Base-by-base conservation (phyloP, 2,888 invertebrate genomes). In the Sarcophaga subvicina region DNA sequence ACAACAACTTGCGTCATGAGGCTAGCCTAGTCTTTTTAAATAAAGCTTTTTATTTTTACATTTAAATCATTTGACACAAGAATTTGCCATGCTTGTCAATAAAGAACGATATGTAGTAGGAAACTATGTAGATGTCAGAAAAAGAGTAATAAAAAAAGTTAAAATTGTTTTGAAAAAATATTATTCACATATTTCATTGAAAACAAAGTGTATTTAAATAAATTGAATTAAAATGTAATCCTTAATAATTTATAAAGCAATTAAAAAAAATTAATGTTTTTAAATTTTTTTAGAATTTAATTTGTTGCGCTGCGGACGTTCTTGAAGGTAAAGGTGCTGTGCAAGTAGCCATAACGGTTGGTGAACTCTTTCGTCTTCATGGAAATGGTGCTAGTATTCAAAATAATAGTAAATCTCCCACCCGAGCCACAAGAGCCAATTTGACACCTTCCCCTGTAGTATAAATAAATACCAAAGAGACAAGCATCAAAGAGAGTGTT, bases 291-390 rank as follows among this genome's bases (percentile, higher is more conserved):
- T 89, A 93, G 98, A 98, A 97, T 93, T 95, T 98, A 90, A 96
- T 98, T 92, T 98, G 98, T 94, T 97, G 97, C 93, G 96, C 98
- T 60, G 96, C 97, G 59, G 98, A 98, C 93, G 97, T 98, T n/a
- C 94, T 98, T 67, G 98, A 98, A 94, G 98, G 98, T 82, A 96
- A 98, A 92, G 97, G 97, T 1, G 95, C 97, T 17, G 97, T 97
- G 2, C 96, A 98, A 92, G 96, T 98, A 37, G 98, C 98, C 72
- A 96, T 97, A 88, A 98, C 98, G 0, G 98, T 98, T 27, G 95
- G 96, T 2, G 98, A 98, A 93, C 94, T 98, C 20, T 94, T 98
- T 75, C 95, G 96, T 87, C 95, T 97, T 92, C 95, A 96, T 90
- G 94, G 94, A 59, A 90, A 96, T 90, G 94, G 94, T 76, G 90